phyloP scores from a whole-genome alignment of 2,113 vertebrate genomes.

The Dermatemys mawii region DNA sequence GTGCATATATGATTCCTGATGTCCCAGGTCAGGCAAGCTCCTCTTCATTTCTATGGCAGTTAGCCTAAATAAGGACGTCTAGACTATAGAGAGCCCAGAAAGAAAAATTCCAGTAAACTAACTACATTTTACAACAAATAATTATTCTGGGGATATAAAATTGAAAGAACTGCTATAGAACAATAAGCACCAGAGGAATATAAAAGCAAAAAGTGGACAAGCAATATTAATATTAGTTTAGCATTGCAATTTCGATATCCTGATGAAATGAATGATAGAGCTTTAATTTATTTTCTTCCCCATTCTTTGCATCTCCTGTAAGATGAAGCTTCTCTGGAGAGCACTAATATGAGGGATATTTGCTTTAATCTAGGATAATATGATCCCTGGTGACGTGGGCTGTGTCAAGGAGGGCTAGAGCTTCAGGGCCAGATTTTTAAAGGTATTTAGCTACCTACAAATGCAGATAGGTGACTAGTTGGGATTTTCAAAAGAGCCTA shows the following conservation, averaged over 20 bases:
- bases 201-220: conserved; percentile 28
- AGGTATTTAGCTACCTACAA: conserved; percentile 17
- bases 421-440: conserved; percentile 1
- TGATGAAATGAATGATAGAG: conserved; percentile 27
- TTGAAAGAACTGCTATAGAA: conserved; percentile 27
- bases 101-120: conserved; percentile 18
- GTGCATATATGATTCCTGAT: conserved; percentile 58
- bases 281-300: conserved; percentile 28
- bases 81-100: conserved; percentile 5
- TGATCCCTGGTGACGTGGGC: neutral
- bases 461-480: neutral
- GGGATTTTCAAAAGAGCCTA: neutral
- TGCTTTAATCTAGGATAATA: conserved; percentile 56
- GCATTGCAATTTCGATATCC: conserved; percentile 14
- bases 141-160: conserved; percentile 55
- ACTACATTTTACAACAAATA: conserved; percentile 43
- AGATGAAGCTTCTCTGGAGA: conserved; percentile 36
- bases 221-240: conserved; percentile 48
- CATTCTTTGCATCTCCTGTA: conserved; percentile 37
- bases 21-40: conserved; percentile 43
- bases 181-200: neutral
- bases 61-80: conserved; percentile 38
- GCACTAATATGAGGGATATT: neutral
- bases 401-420: conserved; percentile 23
- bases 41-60: conserved; percentile 39